phyloP scores from a whole-genome alignment of 1,140 invertebrate genomes.

The Chironomus striatipennis region DNA sequence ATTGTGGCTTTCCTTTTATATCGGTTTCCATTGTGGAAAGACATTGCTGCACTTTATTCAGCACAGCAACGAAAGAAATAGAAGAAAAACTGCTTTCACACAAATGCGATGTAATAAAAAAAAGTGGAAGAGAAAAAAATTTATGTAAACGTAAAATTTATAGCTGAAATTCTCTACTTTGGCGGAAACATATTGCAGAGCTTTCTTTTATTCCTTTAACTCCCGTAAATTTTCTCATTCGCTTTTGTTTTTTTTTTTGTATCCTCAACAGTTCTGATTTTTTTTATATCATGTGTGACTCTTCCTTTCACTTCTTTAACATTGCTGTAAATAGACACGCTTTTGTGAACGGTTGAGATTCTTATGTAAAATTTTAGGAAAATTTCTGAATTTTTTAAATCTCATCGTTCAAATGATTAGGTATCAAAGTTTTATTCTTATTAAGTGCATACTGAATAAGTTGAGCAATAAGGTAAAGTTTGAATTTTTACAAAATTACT shows the following conservation, averaged over 20 bases:
- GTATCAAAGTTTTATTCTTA: too few species aligned
- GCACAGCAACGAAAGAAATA: background rate
- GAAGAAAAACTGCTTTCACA: background rate
- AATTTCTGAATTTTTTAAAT: too few species aligned
- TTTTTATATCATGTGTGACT: background rate
- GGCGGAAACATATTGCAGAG: slow-evolving; percentile 1
- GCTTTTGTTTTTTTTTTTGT: too few species aligned
- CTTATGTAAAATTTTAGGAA: too few species aligned
- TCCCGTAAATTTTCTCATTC: too few species aligned
- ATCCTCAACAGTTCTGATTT: background rate
- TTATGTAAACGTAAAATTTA: background rate
- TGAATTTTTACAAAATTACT: too few species aligned
- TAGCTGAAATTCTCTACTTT: background rate
- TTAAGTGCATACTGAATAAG: too few species aligned
- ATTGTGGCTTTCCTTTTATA: background rate
- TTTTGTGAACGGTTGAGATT: too few species aligned
- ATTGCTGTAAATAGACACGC: background rate
- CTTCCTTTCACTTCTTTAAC: background rate
- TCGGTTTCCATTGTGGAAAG: background rate
- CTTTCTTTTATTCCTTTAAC: background rate
- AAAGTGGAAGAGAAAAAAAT: background rate
- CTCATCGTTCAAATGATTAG: too few species aligned
- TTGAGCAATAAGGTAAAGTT: too few species aligned
- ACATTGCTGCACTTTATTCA: background rate
- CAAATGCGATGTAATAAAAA: background rate